Evolutionary conservation across 2,113 vertebrate genomes (phyloP).

Genomic region (Corythaixoides concolor): DNA sequence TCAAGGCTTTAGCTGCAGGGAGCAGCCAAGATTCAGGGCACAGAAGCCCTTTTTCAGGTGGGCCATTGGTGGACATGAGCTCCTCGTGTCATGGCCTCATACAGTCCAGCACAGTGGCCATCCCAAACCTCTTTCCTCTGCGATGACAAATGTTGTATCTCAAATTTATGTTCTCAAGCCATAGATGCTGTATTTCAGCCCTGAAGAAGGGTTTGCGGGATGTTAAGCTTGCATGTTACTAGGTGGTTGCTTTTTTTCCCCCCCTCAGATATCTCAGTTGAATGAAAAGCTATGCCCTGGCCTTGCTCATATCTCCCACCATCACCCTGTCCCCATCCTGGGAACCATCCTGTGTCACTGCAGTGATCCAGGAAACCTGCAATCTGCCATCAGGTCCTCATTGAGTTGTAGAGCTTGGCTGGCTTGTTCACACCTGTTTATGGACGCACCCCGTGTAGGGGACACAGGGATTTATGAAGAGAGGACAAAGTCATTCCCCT

Average conservation of each 20-base stretch:
- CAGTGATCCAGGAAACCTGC: background rate
- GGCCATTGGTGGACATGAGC: background rate
- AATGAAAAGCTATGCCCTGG: background rate
- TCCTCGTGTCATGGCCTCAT: background rate
- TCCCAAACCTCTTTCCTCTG: background rate
- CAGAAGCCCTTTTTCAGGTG: background rate
- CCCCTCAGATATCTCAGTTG: background rate
- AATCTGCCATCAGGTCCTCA: background rate
- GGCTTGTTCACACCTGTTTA: background rate
- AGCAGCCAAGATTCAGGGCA: background rate
- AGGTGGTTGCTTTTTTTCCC: background rate
- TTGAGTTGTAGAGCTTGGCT: rapidly evolving
- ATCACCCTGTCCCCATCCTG: rapidly evolving
- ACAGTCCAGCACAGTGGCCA: background rate
- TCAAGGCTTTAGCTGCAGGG: background rate
- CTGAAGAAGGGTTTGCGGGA: background rate
- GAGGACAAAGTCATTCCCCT: too few species aligned
- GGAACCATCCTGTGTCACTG: background rate
- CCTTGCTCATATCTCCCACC: background rate
- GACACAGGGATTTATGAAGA: background rate
- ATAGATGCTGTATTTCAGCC: background rate
- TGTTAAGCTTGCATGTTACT: background rate
- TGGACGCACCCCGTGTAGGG: background rate
- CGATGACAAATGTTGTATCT: rapidly evolving
- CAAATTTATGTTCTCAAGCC: background rate